Evolutionary conservation across 2,113 vertebrate species (phyloP).

Genomic region (Gymnogyps californianus): DNA sequence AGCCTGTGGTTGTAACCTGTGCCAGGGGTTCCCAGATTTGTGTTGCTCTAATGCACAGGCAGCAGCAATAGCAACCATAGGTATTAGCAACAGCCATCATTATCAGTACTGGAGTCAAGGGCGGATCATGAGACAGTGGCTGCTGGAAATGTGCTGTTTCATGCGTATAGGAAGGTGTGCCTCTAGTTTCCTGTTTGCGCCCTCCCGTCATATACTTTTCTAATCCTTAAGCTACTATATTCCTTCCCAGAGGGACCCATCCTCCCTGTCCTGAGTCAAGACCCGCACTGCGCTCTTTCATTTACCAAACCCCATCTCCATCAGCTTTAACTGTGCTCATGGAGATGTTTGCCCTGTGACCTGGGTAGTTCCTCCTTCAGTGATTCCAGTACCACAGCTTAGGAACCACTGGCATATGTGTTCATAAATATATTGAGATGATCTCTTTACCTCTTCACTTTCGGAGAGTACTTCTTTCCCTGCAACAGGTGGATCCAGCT

Average conservation of each 20-base stretch:
- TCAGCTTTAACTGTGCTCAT: not conserved
- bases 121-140: not conserved
- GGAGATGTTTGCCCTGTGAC: not conserved
- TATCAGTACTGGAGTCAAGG: not conserved
- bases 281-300: not conserved
- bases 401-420: not conserved
- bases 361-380: not conserved
- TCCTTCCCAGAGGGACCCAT: not conserved
- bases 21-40: not conserved
- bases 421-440: not conserved
- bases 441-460: not conserved
- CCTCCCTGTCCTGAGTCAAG: not conserved
- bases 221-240: not conserved
- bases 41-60: not conserved
- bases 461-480: not conserved
- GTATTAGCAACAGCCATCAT: not conserved
- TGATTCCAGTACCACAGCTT: not conserved
- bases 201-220: not conserved
- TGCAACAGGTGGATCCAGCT: not conserved
- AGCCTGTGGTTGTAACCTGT: not conserved
- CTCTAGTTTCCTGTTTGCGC: not conserved
- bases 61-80: not conserved
- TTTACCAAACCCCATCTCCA: not conserved
- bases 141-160: not conserved
- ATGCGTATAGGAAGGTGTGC: not conserved